Evolutionary conservation across 2,113 vertebrate species (phyloP), one percentile per base, ranked within the genome.

Genomic region (Tinamus guttatus): DNA sequence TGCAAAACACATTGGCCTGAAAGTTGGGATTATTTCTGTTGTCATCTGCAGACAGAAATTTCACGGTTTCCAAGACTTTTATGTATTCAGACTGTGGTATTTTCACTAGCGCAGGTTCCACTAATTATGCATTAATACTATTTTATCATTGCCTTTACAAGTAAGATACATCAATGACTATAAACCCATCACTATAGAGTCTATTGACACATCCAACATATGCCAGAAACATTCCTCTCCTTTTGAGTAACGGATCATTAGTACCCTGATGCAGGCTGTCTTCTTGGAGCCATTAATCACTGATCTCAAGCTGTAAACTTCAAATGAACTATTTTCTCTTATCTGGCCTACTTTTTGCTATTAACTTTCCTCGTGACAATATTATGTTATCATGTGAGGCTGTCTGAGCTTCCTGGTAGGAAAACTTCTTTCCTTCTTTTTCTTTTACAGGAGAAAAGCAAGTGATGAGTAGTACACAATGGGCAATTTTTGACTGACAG

Each of bases 281-380:
- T 51, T 68, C 58, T 67, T 54, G n/a, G 82, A 70, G 78, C 82
- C 27, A 81, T 67, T 70, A 62, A 56, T 70, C 51, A 75, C 4
- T 78, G 64, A 60, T 78, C 79, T 94, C 77, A 82, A 93, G 59
- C 51, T 83, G 70, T 81, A 94, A 95, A 77, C 49, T 64, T 69
- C 45, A 82, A 78, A 74, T 77, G 9, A 90, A 87, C 58, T 49
- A 2, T 85, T 70, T 93, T 85, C 56, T 75, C 47, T 91, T 81
- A 80, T 78, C 85, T 83, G n/a, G 36, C 32, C 38, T 77, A 2
- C 59, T 83, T 92, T 49, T 90, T 68, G 24, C 27, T 75, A 7
- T 90, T 84, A 65, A 6, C 38, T 81, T 75, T 51, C 24, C 47
- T 94, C 4, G 2, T 34, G 13, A n/a, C 16, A 81, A 32, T 16